Conservation (phyloP, 2,888 invertebrate genomes). For the Nymphalis c-album region DNA sequence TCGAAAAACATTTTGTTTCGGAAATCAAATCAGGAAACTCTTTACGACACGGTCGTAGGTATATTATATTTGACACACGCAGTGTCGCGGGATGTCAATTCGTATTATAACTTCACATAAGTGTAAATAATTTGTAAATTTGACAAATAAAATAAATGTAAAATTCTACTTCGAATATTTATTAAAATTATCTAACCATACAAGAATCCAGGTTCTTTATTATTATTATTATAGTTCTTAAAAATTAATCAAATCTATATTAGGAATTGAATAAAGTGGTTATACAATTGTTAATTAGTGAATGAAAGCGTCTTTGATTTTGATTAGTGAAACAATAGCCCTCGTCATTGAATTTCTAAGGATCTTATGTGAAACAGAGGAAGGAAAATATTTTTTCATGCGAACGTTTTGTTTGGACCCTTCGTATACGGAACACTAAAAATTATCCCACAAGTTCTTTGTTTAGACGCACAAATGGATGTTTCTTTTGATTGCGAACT, state of each 20-base stretch:
- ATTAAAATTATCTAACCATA: too few species aligned
- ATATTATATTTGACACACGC: neutral
- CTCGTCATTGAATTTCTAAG: neutral
- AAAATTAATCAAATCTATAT: too few species aligned
- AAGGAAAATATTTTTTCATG: neutral
- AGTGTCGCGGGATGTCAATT: neutral
- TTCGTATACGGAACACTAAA: conserved; percentile 4
- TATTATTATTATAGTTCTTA: too few species aligned
- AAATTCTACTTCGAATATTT: neutral
- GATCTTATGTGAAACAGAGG: neutral
- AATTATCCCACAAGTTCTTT: conserved; percentile 18
- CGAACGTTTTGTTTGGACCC: neutral
- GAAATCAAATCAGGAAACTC: conserved; percentile 8
- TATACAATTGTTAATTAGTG: too few species aligned
- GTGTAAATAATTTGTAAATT: neutral
- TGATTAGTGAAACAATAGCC: neutral
- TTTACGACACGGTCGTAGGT: neutral
- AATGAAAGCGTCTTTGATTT: neutral
- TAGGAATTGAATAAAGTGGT: too few species aligned
- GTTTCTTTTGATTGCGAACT: conserved; percentile 24
- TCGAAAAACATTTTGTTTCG: neutral
- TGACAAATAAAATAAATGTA: neutral
- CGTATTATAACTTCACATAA: neutral
- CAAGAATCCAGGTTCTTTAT: too few species aligned
- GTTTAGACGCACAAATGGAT: conserved; percentile 26